Percentiles rank a stretch among this genome's conserved stretches.
Evolutionary conservation across 2,797 vertebrate genomes (phyloP).

Genomic region (Lophotriccus pileatus): DNA sequence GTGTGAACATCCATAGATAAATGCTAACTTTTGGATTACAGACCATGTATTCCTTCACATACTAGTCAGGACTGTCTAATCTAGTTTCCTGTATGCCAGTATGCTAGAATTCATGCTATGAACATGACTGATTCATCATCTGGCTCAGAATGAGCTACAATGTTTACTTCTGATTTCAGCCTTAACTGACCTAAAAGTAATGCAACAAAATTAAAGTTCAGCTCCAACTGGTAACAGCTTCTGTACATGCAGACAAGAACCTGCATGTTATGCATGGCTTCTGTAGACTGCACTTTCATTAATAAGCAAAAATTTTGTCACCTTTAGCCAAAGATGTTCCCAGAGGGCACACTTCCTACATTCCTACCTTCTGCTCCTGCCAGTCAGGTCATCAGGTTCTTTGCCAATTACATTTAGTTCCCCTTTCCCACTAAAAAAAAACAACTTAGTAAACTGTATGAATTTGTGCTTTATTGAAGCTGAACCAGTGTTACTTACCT

Average conservation of each 20-base stretch:
- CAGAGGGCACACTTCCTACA: background rate
- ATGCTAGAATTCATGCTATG: background rate
- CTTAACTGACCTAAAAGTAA: background rate
- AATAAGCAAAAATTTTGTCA: background rate
- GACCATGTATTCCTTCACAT: background rate
- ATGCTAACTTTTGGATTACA: background rate
- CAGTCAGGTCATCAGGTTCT: background rate
- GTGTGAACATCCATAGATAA: background rate
- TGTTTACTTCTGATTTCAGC: background rate
- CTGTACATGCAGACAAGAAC: background rate
- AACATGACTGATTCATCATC: background rate
- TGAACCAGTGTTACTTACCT: conserved; percentile 72
- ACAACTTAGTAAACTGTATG: background rate
- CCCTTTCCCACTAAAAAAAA: background rate
- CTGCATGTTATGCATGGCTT: background rate
- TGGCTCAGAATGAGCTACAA: background rate
- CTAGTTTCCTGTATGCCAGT: background rate
- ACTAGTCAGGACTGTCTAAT: background rate
- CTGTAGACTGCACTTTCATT: background rate
- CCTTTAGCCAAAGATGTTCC: background rate
- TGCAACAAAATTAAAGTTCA: background rate
- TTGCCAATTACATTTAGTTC: background rate
- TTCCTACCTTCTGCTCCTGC: background rate
- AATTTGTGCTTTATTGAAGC: background rate
- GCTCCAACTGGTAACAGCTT: background rate